Percentiles rank a stretch among this genome's conserved stretches.
These are phyloP conservation scores for Parnassius mnemosyne DNA, from an alignment of 2,888 invertebrate species.

Conservation along the genomic window DNA sequence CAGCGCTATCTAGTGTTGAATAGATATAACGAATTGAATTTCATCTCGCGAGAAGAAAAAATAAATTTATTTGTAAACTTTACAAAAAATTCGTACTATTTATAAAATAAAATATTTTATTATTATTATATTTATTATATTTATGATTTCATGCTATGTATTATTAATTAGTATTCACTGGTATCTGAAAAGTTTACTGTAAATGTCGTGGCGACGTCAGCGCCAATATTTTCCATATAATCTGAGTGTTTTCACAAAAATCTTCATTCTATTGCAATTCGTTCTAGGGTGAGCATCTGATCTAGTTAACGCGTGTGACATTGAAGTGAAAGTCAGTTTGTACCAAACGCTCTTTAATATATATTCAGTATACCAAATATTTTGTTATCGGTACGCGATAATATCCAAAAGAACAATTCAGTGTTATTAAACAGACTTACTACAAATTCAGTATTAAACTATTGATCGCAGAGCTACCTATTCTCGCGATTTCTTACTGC, in stretches of 20 bases:
- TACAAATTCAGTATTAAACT: conserved; percentile 29
- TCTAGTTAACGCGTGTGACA: conserved; percentile 60
- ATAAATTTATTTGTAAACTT: conserved; percentile 19
- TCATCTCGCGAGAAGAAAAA: conserved; percentile 37
- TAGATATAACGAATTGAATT: conserved; percentile 31
- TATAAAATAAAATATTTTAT: neutral
- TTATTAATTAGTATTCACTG: neutral
- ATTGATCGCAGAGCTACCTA: conserved; percentile 52
- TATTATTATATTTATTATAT: neutral
- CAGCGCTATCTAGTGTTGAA: conserved; percentile 45
- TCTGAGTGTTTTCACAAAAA: conserved; percentile 75
- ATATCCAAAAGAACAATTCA: conserved; percentile 38
- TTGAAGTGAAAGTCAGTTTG: conserved; percentile 67
- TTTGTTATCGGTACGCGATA: conserved; percentile 38
- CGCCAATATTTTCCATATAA: conserved; percentile 78
- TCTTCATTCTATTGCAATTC: conserved; percentile 76
- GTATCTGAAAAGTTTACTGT: conserved; percentile 39
- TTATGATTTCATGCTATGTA: neutral
- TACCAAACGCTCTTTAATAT: conserved; percentile 29
- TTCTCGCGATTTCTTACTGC: conserved; percentile 49
- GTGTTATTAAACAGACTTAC: conserved; percentile 36
- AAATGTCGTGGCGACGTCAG: conserved; percentile 58
- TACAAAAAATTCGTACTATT: neutral
- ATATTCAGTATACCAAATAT: conserved; percentile 31
- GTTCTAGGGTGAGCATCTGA: conserved; percentile 74